These are phyloP conservation scores for Molossus alvarezi DNA, from an alignment of 2,797 vertebrate species.

Conservation along the genomic window DNA sequence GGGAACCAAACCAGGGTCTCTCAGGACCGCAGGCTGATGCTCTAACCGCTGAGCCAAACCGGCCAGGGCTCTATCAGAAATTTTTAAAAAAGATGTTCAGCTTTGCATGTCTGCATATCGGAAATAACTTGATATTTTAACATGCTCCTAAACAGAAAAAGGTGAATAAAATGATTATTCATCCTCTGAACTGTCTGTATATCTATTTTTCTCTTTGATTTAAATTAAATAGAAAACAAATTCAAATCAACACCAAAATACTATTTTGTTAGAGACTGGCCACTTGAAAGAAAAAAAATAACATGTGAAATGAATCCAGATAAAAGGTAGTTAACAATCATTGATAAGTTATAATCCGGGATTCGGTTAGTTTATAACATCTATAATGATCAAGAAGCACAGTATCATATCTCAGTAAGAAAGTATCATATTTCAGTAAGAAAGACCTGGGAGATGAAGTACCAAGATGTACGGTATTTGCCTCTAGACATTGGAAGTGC, in stretches of 20 bases:
- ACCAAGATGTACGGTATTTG: background rate
- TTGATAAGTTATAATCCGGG: background rate
- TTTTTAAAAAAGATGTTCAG: background rate
- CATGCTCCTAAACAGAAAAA: background rate
- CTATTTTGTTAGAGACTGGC: background rate
- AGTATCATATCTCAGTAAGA: background rate
- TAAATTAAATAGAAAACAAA: slow-evolving; percentile 35
- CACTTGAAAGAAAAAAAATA: slow-evolving; percentile 19
- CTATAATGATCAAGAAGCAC: background rate
- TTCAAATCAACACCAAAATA: slow-evolving; percentile 1
- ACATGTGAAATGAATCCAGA: slow-evolving; percentile 14
- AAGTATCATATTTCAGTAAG: background rate
- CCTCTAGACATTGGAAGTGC: background rate
- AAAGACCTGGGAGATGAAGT: background rate
- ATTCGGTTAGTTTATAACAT: background rate
- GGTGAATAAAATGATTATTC: slow-evolving; percentile 32
- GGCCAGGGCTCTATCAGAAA: no score
- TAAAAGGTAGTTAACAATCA: background rate
- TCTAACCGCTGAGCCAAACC: no score
- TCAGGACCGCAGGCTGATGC: no score
- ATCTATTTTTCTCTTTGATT: slow-evolving; percentile 29
- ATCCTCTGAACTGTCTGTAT: slow-evolving; percentile 28
- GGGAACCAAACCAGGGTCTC: no score
- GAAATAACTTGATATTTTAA: slow-evolving; percentile 38
- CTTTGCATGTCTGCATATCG: background rate